Evolutionary conservation across 2,797 vertebrate species (phyloP), one percentile per base, ranked within the genome.

Genomic region (Enteromius unitaeniatus): DNA sequence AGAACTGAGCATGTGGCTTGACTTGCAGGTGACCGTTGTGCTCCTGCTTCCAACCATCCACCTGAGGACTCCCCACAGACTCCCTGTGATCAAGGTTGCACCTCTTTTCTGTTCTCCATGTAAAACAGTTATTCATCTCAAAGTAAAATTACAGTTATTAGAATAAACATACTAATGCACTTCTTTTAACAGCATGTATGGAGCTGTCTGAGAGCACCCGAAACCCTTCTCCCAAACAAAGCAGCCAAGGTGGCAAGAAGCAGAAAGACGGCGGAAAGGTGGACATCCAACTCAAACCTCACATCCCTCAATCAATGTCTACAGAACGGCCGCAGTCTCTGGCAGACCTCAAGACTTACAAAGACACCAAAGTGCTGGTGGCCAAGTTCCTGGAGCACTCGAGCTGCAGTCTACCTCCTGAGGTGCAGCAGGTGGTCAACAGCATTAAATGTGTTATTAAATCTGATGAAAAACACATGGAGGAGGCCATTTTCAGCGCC

Each of bases 361-460:
- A 97, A 89, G 97, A 99, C 93, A 95, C 97, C 87, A 97, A 97
- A 92, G 96, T 97, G 83, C 89, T 99, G 93, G 98, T 98, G 93
- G 97, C 97, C 45, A 98, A 97, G 83, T 98, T 99, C 90, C 93
- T 99, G 94, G 97, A 99, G 93, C 97, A 98, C 86, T 96, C 98
- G 0, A 96, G 96, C 93, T 95, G 96, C 89, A 94, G 94, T 91
- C 94, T 97, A 83, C 95, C 97, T 88, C 94, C 96, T 0, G 97
- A 99, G 90, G 97, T 97, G 77, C 96, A 94, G 90, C 97, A 98
- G 0, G 96, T 97, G 73, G 96, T 97, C 89, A 97, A 97, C 92
- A 96, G 95, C 92, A 95, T 98, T 90, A 95, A 93, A 86, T 95
- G 95, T 1, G 96, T 96, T 37, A 97, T 97, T 90, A 95, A 97